Evolutionary conservation across 2,888 invertebrate species (phyloP).

Genomic region (Meloe dianella): DNA sequence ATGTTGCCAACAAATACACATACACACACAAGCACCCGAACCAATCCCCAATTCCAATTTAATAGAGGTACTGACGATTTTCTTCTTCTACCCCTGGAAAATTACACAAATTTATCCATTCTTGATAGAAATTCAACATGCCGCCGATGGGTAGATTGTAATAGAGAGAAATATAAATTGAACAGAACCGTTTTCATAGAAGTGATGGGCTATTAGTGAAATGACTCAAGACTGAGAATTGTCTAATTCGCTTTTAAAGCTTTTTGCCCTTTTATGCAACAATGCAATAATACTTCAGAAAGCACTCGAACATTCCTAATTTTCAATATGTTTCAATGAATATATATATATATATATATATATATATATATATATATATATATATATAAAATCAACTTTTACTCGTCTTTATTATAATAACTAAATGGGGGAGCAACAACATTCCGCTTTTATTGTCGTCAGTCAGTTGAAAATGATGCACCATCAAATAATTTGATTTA

Average conservation of each 20-base stretch:
- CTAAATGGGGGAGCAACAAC: not conserved
- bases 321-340: not conserved
- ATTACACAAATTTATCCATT: slow-evolving; percentile 2
- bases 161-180: not conserved
- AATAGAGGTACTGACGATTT: slow-evolving; percentile 10
- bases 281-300: not conserved
- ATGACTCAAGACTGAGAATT: not conserved
- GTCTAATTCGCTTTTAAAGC: not conserved
- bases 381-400: not conserved
- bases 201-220: not conserved
- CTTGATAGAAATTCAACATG: not conserved
- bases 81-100: not conserved
- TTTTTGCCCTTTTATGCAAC: not conserved
- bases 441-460: not conserved
- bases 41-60: slow-evolving; percentile 1
- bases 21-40: not conserved
- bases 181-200: not conserved
- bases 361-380: too few species aligned
- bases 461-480: not conserved
- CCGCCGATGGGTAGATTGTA: not conserved
- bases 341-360: too few species aligned
- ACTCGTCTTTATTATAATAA: not conserved
- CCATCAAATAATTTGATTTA: not conserved
- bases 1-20: not conserved
- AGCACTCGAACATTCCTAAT: not conserved